Evolutionary conservation across 2,797 vertebrate genomes (phyloP).

Genomic region (Ceryle rudis): DNA sequence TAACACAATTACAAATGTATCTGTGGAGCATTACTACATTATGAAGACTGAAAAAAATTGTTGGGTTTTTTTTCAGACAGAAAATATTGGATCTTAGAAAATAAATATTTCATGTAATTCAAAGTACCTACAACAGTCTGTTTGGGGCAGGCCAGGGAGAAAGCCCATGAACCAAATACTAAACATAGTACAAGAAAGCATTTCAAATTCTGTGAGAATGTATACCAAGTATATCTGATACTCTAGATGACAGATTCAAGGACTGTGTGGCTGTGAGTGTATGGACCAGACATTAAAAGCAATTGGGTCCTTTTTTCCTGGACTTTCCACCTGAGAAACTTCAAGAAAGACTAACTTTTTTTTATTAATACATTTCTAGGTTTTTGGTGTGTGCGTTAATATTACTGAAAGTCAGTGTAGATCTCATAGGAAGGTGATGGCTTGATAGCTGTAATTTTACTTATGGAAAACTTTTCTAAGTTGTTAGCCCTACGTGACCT

Average conservation of each 20-base stretch:
- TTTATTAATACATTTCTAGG: background rate
- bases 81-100: background rate
- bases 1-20: background rate
- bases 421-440: background rate
- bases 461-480: background rate
- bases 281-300: background rate
- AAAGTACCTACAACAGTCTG: background rate
- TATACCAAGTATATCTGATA: background rate
- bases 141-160: accelerated
- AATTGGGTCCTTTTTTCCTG: background rate
- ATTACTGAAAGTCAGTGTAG: background rate
- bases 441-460: background rate
- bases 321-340: background rate
- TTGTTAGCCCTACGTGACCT: background rate
- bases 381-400: background rate
- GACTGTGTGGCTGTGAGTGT: background rate
- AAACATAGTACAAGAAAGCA: background rate
- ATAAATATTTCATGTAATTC: background rate
- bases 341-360: background rate
- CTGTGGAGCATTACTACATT: background rate
- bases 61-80: background rate
- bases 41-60: background rate
- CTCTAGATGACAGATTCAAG: background rate
- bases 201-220: background rate
- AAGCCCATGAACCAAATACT: background rate